These are phyloP conservation scores for Columba janthina DNA, from an alignment of 2,113 vertebrate species.

Conservation along the genomic window DNA sequence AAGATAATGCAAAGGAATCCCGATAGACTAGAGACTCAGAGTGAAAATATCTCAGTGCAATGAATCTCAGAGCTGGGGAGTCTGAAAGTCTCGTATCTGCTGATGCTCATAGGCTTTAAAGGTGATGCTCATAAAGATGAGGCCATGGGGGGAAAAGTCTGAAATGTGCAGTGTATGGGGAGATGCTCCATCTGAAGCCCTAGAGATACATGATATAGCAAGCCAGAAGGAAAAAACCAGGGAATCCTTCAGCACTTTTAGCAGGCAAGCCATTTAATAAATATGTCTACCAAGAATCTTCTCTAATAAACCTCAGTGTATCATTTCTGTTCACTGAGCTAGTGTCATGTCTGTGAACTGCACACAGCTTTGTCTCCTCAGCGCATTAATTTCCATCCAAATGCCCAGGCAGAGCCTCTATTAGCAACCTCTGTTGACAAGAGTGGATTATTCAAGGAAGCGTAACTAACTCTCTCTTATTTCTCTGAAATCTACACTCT, in stretches of 20 bases:
- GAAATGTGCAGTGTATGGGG: neutral
- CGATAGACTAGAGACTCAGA: neutral
- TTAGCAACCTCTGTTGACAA: conserved; percentile 47
- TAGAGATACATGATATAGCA: neutral
- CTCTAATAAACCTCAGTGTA: neutral
- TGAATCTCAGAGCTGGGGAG: neutral
- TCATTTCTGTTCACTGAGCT: neutral
- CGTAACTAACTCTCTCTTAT: conserved; percentile 25
- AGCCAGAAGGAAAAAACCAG: neutral
- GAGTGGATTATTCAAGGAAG: conserved; percentile 39
- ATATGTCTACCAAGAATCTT: neutral
- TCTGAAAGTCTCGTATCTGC: neutral
- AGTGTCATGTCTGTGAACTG: conserved; percentile 20
- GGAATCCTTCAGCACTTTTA: neutral
- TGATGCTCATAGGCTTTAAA: neutral
- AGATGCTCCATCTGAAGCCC: neutral
- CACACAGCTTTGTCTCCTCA: conserved; percentile 1
- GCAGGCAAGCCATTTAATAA: conserved; percentile 8
- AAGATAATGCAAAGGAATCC: neutral
- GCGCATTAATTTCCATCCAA: conserved; percentile 52
- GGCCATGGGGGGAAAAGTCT: neutral
- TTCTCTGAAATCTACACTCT: conserved; percentile 12
- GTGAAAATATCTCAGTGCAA: neutral
- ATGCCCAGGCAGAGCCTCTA: conserved; percentile 2
- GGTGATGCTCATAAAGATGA: neutral